Base-by-base conservation (phyloP, 2,797 vertebrate genomes). In the Acanthurus leucopareius region DNA sequence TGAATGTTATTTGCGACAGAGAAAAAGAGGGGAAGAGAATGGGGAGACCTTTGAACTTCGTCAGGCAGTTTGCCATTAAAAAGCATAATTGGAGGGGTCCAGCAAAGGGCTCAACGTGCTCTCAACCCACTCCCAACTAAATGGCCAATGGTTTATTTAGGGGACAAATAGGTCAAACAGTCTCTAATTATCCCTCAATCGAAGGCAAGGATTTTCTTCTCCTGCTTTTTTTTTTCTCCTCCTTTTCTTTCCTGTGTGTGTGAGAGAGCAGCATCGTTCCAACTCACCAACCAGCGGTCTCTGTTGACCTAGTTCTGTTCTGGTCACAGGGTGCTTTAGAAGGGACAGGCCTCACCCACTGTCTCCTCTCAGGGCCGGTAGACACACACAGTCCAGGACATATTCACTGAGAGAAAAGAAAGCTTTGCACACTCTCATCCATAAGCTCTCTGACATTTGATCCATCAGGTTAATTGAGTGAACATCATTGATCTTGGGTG, bases 221-320 rank as follows among this genome's bases (percentile, higher is more conserved):
- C 72, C 72, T 84, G 56, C 59, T 59, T 70, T 82, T 82, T 87
- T 84, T 63, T 54, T 14, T 48, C 42, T 56, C 11, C 66, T 79
- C 60, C 78, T 82, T 88, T 89, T 89, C 76, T 89, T 88, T 80
- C 75, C 63, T 86, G 73, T 84, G 77, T 88, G 80, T 90, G 84
- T 88, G 82, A 88, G 88, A 80, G 87, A 86, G 84, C 79, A 88
- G 88, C 88, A 86, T 87, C 84, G 91, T 94, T 94, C 92, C 91
- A 93, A 91, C 85, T 92, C 90, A 92, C 80, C 91, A 91, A 91
- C 86, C 89, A 88, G 89, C 79, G 60, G 87, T 89, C 90, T 93
- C 88, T 83, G 86, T 81, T 94, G 92, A 94, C 94, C 93, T 94
- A 94, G 82, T 93, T 94, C 92, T 90, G 81, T 74, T 88, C 82